Evolutionary conservation across 1,140 invertebrate species (phyloP), one percentile per base, ranked within the genome.

Genomic region (Andrena cerasifolii): DNA sequence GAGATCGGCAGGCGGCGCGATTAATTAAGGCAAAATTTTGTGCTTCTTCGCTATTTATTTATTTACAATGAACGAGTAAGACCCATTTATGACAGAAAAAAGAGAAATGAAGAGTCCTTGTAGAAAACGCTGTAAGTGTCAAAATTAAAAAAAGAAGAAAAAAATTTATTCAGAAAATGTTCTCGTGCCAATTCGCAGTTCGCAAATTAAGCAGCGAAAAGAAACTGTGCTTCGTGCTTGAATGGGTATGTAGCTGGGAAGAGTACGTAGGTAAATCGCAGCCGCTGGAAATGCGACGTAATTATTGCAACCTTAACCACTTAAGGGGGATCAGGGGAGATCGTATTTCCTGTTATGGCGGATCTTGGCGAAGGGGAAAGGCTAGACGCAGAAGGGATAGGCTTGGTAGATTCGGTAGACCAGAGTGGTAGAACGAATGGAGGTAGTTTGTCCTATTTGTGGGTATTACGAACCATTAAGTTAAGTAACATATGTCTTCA

Each of bases 231-330:
- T 45, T 7, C 53, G 16, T 26, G 12, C 6, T 31, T 56, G 67
- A 56, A 58, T 31, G 24, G 14, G 10, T 54, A 3, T 24, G 53
- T 12, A 8, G 28, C 26, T 28, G 10, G 36, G 49, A 40, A 7
- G 24, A 56, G 24, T 36, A 26, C 12, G 36, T 10, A 53, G 61
- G 77, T 24, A 74, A 40, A 74, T 79, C 56, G 61, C 63, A 36
- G 45, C 45, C 36, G 28, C 5, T 33, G 28, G 68, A 45, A 67
- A 78, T 80, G 66, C 67, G 74, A 59, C 31, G 62, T 79, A 74
- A 82, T 73, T 79, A 82, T 51, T 49, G 63, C 58, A 45, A 58
- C 63, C 67, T 74, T 73, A 78, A 78, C 76, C 74, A 70, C 47
- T n/a, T n/a, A 47, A 12, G n/a, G n/a, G 31, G 8, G 10, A 33